phyloP scores from a whole-genome alignment of 2,113 vertebrate species.

The Crotalus viridis region DNA sequence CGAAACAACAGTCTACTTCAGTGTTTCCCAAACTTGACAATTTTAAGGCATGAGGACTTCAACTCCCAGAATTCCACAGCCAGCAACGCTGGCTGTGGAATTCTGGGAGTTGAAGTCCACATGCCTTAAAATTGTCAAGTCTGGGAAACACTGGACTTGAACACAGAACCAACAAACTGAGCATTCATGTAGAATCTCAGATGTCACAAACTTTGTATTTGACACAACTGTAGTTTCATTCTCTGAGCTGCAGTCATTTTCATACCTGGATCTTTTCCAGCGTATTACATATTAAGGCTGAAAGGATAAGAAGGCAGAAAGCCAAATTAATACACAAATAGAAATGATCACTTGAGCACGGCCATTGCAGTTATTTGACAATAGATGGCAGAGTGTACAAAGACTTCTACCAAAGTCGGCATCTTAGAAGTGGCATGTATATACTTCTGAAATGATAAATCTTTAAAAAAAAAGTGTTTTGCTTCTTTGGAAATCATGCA shows the following conservation, averaged over 20 bases:
- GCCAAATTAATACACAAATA: not conserved
- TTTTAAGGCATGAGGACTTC: too few relatives aligned
- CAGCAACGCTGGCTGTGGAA: too few relatives aligned
- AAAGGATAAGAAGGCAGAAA: not conserved
- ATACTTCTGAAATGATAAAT: not conserved
- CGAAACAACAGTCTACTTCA: not conserved
- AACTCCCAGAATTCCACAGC: too few relatives aligned
- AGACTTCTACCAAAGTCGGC: slow-evolving; percentile 43
- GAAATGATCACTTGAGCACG: not conserved
- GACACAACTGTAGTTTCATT: not conserved
- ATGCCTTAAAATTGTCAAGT: too few relatives aligned
- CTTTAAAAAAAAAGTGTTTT: not conserved
- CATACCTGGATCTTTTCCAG: not conserved
- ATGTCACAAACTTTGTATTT: not conserved
- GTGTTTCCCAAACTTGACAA: too few relatives aligned
- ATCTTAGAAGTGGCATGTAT: not conserved
- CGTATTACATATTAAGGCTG: not conserved
- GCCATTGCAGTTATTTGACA: slow-evolving; percentile 66
- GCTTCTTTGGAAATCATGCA: slow-evolving; percentile 9
- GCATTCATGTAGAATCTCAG: not conserved
- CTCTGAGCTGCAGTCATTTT: not conserved
- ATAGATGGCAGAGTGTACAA: slow-evolving; percentile 77
- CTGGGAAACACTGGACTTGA: too few relatives aligned
- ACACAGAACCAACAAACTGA: not conserved
- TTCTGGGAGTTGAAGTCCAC: too few relatives aligned